Evolutionary conservation across 2,888 invertebrate species (phyloP), one percentile per base, ranked within the genome.

Genomic region (Caenorhabditis macrosperma): DNA sequence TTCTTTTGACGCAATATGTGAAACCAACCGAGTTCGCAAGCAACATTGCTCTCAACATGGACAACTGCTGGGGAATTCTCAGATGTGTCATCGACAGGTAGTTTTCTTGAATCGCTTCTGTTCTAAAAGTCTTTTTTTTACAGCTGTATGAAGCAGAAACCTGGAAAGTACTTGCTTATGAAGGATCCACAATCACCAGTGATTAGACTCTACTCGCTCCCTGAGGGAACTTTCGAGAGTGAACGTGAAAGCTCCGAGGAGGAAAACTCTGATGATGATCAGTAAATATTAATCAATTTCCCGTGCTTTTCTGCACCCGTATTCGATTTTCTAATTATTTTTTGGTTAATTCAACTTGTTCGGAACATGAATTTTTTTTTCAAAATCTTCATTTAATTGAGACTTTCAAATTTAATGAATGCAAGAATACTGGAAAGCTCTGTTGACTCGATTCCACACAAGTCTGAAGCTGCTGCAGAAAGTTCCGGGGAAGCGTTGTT

Each of bases 11-110:
- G 30, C 97, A 97, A 91, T 97, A 97, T 92, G 98, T 97, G 92
- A 97, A 96, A 91, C 99, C 99, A 12, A 94, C 95, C 90, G 98
- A 99, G 93, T 99, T 99, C 92, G 98, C 98, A 12, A 95, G 95
- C 9, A 98, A 99, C 92, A 99, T 99, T 91, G 97, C 97, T 92
- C 92, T 99, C 89, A 97, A 96, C 91, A 96, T 99, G 97, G 99
- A 99, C 92, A 99, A 99, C 92, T 97, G 96, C 2, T 99, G 99
- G 99, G 99, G 90, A 63, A 95, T 99, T 76, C 93, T 99, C 79
- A 94, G 98, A 17, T 98, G 97, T 91, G 96, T 99, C 90, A 95
- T 99, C 87, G 98, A 99, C 57, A 84, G 82, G 86, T 86, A 67
- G 38, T 61, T 52, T 41, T 7, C 55, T 63, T 3, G 17, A 48